Percentiles rank a stretch among this genome's conserved stretches.
Conservation (phyloP, 2,888 invertebrate species). For the Drosophila merina region DNA sequence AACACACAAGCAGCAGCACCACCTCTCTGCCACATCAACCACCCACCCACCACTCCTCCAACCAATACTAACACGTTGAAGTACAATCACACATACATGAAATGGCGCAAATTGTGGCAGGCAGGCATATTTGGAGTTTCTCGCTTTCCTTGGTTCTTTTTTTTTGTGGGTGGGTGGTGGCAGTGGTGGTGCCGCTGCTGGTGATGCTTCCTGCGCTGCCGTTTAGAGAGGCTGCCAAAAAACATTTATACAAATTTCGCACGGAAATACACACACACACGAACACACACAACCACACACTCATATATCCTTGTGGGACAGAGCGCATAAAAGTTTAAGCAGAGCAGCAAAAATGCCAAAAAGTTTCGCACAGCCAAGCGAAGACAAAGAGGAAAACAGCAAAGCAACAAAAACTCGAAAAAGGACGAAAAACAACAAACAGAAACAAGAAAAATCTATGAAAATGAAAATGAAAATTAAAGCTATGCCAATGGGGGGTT, state of each 20-base stretch:
- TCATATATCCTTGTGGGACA: slow-evolving; percentile 13
- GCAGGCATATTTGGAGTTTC: slow-evolving; percentile 44
- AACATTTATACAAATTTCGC: slow-evolving; percentile 79
- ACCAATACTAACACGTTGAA: slow-evolving; percentile 6
- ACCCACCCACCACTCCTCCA: neutral
- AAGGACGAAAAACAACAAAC: slow-evolving; percentile 23
- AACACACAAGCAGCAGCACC: slow-evolving; percentile 48
- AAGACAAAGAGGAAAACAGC: slow-evolving; percentile 60
- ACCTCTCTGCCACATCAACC: neutral
- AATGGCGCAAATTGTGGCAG: slow-evolving; percentile 73
- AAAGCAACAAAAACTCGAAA: slow-evolving; percentile 28
- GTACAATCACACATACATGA: slow-evolving; percentile 9
- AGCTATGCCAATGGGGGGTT: slow-evolving; percentile 38
- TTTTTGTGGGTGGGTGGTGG: slow-evolving; percentile 47
- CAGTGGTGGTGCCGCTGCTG: slow-evolving; percentile 65
- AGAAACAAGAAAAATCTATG: slow-evolving; percentile 70
- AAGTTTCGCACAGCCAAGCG: slow-evolving; percentile 73
- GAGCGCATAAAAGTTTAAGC: slow-evolving; percentile 77
- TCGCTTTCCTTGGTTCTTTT: slow-evolving; percentile 19
- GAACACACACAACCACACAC: slow-evolving; percentile 10
- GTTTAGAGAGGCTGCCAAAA: slow-evolving; percentile 78
- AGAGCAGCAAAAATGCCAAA: slow-evolving; percentile 79
- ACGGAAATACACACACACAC: slow-evolving; percentile 67
- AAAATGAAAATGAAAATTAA: slow-evolving; percentile 78
- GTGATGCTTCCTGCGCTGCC: slow-evolving; percentile 77